These are phyloP conservation scores for Drosophila barbarae DNA, from an alignment of 2,888 invertebrate species.

Conservation along the genomic window DNA sequence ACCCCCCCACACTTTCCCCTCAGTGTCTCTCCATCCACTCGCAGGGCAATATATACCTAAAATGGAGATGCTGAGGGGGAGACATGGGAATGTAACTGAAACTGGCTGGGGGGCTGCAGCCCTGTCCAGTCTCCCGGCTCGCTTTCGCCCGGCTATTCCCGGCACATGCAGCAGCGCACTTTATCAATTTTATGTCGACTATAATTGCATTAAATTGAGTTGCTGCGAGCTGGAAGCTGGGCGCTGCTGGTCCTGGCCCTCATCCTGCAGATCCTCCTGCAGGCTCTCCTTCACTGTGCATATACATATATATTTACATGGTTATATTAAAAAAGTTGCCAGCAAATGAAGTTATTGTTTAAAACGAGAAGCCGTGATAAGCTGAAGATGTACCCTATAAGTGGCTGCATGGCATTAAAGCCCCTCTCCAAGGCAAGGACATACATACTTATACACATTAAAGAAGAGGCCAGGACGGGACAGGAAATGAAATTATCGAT, in stretches of 20 bases:
- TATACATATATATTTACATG: slow-evolving; percentile 7
- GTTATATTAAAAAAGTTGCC: slow-evolving; percentile 43
- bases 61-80: background rate
- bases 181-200: slow-evolving; percentile 63
- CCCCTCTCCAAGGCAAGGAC: background rate
- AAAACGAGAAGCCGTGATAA: slow-evolving; percentile 20
- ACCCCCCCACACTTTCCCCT: background rate
- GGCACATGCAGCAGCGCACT: slow-evolving; percentile 52
- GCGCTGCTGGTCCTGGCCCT: background rate
- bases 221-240: slow-evolving; percentile 15
- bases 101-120: background rate
- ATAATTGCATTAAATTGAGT: slow-evolving; percentile 62
- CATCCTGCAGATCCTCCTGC: background rate
- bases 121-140: slow-evolving; percentile 12
- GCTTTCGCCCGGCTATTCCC: slow-evolving; percentile 24
- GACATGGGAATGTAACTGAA: background rate
- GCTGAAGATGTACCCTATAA: slow-evolving; percentile 4
- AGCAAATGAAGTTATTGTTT: slow-evolving; percentile 51
- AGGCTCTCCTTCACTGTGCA: background rate
- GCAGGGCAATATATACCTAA: background rate
- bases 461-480: background rate
- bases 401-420: slow-evolving; percentile 22
- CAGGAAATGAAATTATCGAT: slow-evolving; percentile 39
- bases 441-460: no score
- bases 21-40: background rate